Conservation (phyloP, 2,113 vertebrate genomes). For the Jaculus jaculus region DNA sequence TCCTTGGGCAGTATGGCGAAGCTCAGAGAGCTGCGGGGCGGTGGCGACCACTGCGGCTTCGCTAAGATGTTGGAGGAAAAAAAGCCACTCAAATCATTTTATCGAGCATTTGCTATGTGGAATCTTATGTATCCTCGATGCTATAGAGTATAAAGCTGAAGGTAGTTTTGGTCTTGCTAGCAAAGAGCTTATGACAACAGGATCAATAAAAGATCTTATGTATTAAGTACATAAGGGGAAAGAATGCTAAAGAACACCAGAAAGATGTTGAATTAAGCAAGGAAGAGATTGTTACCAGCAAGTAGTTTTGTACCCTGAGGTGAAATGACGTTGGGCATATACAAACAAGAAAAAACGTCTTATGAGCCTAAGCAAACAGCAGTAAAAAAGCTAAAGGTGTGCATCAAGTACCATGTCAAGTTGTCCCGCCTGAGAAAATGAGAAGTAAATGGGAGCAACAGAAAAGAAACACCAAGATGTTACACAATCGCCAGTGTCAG, state of each 20-base stretch:
- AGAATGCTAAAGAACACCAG: background rate
- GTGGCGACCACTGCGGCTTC: too few relatives aligned
- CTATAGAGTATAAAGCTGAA: background rate
- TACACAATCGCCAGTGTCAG: background rate
- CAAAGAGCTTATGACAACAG: background rate
- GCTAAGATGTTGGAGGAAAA: too few relatives aligned
- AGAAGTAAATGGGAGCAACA: background rate
- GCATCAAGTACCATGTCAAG: background rate
- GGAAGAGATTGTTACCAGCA: background rate
- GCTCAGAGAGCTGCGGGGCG: too few relatives aligned
- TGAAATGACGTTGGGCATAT: background rate
- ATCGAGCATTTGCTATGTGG: background rate
- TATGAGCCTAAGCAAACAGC: background rate
- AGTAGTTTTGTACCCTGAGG: background rate
- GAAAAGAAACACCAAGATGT: background rate
- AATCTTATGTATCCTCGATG: background rate
- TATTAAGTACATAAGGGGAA: background rate
- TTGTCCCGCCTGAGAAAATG: background rate
- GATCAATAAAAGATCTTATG: background rate
- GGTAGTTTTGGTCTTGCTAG: background rate
- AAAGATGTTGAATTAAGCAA: conserved; percentile 5
- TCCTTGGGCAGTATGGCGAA: too few relatives aligned
- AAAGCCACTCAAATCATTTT: background rate
- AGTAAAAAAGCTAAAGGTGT: background rate
- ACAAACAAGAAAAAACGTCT: background rate